Evolutionary conservation across 2,797 vertebrate genomes (phyloP), one percentile per base, ranked within the genome.

Genomic region (Acropternis orthonyx): DNA sequence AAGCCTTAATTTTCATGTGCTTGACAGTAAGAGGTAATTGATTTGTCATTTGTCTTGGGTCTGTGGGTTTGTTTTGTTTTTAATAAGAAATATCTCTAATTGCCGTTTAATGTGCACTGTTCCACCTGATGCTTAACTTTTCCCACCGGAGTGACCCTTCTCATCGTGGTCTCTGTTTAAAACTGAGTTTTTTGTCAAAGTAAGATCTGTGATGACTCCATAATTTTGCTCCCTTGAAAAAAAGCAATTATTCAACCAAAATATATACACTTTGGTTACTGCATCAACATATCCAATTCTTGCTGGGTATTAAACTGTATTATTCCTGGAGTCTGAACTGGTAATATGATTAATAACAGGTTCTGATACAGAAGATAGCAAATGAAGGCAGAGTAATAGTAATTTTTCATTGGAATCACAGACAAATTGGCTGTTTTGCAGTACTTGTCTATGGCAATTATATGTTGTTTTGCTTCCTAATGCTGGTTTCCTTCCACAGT

Each of bases 371-470:
- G 82, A 51, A 74, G 20, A 75, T 36, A 62, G 76, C 44, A 93
- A 97, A 93, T 68, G 79, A 93, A 92, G 71, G 87, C 91, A 58
- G 37, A 86, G 95, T 63, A 94, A 97, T 96, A 91, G 67, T 94
- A 94, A 97, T 96, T 96, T 96, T 90, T 95, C 91, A 77, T 96
- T 96, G 93, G 95, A 94, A 91, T 86, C 85, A 12, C 82, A 68
- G 76, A 67, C 79, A 96, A 97, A 97, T 96, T 94, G 96, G 79
- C 88, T 96, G 95, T 59, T 95, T 97, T 92, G 91, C 88, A 95
- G 95, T 95, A 95, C 74, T 94, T 7, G 85, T 90, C 90, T 36
- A 56, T 49, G 69, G 87, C 92, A 96, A 96, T 97, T 96, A 97
- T 37, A 85, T 83, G 88, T 90, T 94, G 84, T 78, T 96, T 88